Evolutionary conservation across 2,113 vertebrate species (phyloP), one percentile per base, ranked within the genome.

Genomic region (Microtus richardsoni): DNA sequence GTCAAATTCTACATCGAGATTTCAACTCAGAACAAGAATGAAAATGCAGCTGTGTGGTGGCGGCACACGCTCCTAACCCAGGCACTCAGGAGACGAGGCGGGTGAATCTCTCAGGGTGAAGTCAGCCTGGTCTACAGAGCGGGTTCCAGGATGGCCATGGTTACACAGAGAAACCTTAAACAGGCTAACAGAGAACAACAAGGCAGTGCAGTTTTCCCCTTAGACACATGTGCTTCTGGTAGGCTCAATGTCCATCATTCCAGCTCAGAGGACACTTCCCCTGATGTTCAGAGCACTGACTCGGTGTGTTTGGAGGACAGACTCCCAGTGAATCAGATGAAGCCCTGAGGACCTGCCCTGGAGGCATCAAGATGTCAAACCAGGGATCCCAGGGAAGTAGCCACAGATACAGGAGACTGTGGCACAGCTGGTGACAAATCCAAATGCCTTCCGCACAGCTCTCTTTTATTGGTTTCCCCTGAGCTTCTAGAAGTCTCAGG

Each of bases 1-100:
- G 24, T 49, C 74, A 82, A 93, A 94, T 93, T 96, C 79, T 47
- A 30, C n/a, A 26, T 83, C 39, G 89, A 82, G 60, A 74, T 91
- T 91, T 82, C 41, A 95, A 41, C 52, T 77, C 75, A 71, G n/a
- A 91, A 49, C n/a, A 52, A 83, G 36, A 82, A 91, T 73, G 58
- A 62, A 85, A 89, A 60, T 0, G 22, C 11, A 83, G 12, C n/a
- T 13, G 33, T 6, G 36, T 4, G 24, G 24, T 62, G 11, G 21
- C 7, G 36, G 11, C 10, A 1, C 52, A 58, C 0, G 19, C 30
- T 49, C 21, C n/a, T 82, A 19, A 58, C 54, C 78, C 19, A 21
- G n/a, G 49, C 78, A n/a, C 19, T 80, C 12, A 0, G 33, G 52
- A 58, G 77, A 5, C 24, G 13, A 58, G 77, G 47, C 11, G 22